Base-by-base conservation (phyloP, 2,113 vertebrate genomes). In the Columbina picui region DNA sequence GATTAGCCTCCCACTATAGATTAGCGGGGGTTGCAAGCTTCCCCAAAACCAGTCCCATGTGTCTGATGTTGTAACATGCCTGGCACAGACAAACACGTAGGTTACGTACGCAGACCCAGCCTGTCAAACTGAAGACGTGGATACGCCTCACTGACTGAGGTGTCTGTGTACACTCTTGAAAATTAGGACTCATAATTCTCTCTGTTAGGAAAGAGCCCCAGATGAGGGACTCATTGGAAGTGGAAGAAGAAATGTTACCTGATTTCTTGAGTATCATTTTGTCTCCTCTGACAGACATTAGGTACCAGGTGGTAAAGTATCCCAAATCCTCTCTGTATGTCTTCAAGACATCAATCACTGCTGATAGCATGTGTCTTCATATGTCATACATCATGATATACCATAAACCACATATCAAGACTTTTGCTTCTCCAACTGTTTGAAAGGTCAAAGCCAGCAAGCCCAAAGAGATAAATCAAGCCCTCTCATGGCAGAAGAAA, bases 381-480 rank as follows among this genome's bases (percentile, higher is more conserved):
- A 14, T 32, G 16, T 32, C 55, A 29, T 19, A 25, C 7, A 16
- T 39, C 0, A 0, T 12, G 53, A 26, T 20, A 29, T 26, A 85
- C 22, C 2, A 3, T 16, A n/a, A 83, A 32, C 6, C 6, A 59
- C 0, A 0, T 22, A 45, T 34, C 36, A 30, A 1, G 3, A 12
- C 29, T 92, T 83, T 43, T 64, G 26, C n/a, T 86, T 70, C 67
- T 63, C 38, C 45, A 49, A 5, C 50, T 67, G 57, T 32, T 41
- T 27, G 23, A 60, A 83, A 86, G 29, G 12, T 50, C 41, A 80
- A 76, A 74, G 30, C 38, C 41, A 61, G 57, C 17, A 74, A 78
- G 15, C 4, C 43, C 12, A 18, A 27, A 74, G n/a, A 75, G 18
- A 25, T 10, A 86, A 93, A 63, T 8, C 20, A 47, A 60, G 29